Evolutionary conservation across 2,113 vertebrate species (phyloP), one percentile per base, ranked within the genome.

Genomic region (Pampusana beccarii): DNA sequence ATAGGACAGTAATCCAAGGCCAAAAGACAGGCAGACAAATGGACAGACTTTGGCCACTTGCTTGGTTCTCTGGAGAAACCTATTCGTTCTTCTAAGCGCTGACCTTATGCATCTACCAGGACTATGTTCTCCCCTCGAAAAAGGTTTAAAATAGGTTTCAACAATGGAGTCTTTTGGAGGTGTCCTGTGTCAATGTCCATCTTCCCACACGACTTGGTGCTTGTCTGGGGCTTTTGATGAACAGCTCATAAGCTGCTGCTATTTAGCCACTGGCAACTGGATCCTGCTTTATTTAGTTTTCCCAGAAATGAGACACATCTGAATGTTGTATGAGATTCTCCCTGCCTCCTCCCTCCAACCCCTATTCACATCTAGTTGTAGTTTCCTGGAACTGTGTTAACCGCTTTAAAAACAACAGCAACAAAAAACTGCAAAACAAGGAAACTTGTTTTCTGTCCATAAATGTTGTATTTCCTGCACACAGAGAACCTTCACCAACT

Each of bases 401-500:
- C 4, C 9, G 7, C 26, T 77, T 82, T 13, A 34, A 90, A 78
- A 87, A 60, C 16, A 88, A 34, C 42, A 91, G 75, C 48, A 86
- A 16, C 24, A 86, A 80, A 81, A 86, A 86, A 78, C 4, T 2
- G 1, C 38, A 50, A 74, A 56, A n/a, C 58, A 88, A 86, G 36
- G 24, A 60, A 83, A 90, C 4, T 9, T 29, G 26, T 72, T 78
- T 78, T 57, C 24, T 53, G 66, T 42, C 31, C 62, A 33, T 13
- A 80, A 77, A 67, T 16, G 20, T n/a, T 54, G 38, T 26, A 40
- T 24, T 58, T 53, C 5, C 42, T 56, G 62, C 60, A 90, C 25
- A 83, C 25, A 74, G 53, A 28, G 58, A 80, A 95, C 65, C 61
- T 75, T 70, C 91, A 95, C 50, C 90, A 93, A 42, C 81, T 88